phyloP scores from a whole-genome alignment of 2,888 invertebrate species.

The Ganaspis brasiliensis region DNA sequence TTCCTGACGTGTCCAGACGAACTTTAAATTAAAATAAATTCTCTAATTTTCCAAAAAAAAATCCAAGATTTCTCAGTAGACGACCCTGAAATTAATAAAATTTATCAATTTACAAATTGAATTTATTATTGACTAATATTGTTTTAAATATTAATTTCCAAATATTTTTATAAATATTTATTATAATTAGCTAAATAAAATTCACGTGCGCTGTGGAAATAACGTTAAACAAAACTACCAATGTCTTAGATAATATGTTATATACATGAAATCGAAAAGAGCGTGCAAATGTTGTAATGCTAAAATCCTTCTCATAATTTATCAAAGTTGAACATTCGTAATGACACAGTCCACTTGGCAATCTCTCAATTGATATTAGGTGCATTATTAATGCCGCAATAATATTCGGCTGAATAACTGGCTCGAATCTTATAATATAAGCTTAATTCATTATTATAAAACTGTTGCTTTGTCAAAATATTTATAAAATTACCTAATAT shows the following conservation, averaged over 20 bases:
- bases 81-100: too few relatives aligned
- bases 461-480: neutral
- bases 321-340: conserved; percentile 53
- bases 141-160: too few relatives aligned
- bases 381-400: conserved; percentile 51
- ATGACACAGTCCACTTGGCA: conserved; percentile 61
- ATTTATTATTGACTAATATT: too few relatives aligned
- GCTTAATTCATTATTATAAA: neutral
- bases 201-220: conserved; percentile 7
- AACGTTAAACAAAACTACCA: conserved; percentile 8
- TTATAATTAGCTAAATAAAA: conserved; percentile 22
- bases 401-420: conserved; percentile 53
- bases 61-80: too few relatives aligned
- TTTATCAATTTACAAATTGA: too few relatives aligned
- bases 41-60: too few relatives aligned
- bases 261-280: conserved; percentile 1
- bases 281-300: conserved; percentile 15
- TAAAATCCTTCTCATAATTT: conserved; percentile 45
- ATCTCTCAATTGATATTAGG: conserved; percentile 59
- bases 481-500: too few relatives aligned
- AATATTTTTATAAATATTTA: neutral
- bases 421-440: conserved; percentile 53
- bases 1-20: too few relatives aligned
- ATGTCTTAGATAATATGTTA: conserved; percentile 7
- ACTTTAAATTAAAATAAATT: too few relatives aligned